Base-by-base conservation (phyloP, 2,888 invertebrate genomes). In the Vandiemenella viatica region DNA sequence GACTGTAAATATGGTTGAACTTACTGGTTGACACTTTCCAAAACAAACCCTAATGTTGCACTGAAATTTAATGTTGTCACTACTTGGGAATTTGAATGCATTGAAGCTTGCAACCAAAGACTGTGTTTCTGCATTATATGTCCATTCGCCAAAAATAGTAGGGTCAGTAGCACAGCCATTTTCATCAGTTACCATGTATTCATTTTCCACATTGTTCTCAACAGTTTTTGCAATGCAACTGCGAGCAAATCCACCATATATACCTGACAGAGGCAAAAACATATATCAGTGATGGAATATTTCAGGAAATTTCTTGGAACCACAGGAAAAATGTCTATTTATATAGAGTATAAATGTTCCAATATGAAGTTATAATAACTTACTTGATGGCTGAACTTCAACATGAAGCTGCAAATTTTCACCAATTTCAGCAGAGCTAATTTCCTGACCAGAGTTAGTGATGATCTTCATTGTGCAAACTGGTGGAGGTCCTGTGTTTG, bases 11-110 rank as follows among this genome's bases (percentile, higher is more conserved):
- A n/a, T n/a, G n/a, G n/a, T n/a, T n/a, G n/a, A n/a, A 67, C 80
- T 76, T 70, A 85, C 91, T 59, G 92, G 91, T 73, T 91, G 92
- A 65, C 92, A 93, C 69, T 82, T 86, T 64, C 91, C 91, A 63
- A 92, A 92, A 74, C 92, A 92, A 8, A 93, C 91, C 52, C 91
- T 76, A 60, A 92, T 90, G 65, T 92, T 92, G 66, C 92, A 92
- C 67, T 92, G 92, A 85, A 93, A 92, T 67, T 88, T 72, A 59
- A 92, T 89, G 62, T 88, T 91, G 62, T 92, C 91, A 61, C 90
- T 90, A 59, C 86, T 88, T 1, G 92, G 92, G 78, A 92, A 93
- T 64, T 92, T 92, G 66, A 92, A 92, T 3, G 91, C 92, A 64
- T 90, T 90, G 67, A 93, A 92, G 58, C 84, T 81, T 55, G 91